Percentiles rank a stretch among this genome's conserved stretches.
These are phyloP conservation scores for Brachyistius frenatus DNA, from an alignment of 2,113 vertebrate species.

Conservation along the genomic window DNA sequence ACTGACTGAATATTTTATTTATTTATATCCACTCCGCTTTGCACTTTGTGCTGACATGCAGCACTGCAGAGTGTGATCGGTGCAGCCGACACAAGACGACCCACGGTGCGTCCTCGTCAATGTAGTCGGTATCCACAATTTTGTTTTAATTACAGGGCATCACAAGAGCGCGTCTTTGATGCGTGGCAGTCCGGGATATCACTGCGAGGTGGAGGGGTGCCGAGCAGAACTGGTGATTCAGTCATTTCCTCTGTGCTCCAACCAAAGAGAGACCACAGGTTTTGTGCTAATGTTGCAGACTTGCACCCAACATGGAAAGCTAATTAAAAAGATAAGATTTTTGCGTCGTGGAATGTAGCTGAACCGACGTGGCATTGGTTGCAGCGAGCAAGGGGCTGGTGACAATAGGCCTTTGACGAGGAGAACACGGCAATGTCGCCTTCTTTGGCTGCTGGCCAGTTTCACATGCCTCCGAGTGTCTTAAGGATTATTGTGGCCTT, in stretches of 20 bases:
- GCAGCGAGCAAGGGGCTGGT: conserved; percentile 26
- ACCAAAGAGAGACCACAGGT: conserved; percentile 28
- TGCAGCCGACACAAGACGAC: conserved; percentile 1
- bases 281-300: conserved; percentile 73
- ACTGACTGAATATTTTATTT: background rate
- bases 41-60: conserved; percentile 6
- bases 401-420: conserved; percentile 71
- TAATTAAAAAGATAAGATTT: conserved; percentile 83
- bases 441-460: conserved; percentile 82
- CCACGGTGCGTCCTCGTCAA: conserved; percentile 14
- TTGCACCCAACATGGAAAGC: conserved; percentile 66
- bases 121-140: background rate
- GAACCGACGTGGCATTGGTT: conserved; percentile 62
- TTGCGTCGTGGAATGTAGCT: conserved; percentile 62
- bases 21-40: conserved; percentile 42
- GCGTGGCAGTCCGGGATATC: conserved; percentile 26
- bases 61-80: background rate
- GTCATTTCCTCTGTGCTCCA: conserved; percentile 28
- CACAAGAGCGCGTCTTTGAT: conserved; percentile 4
- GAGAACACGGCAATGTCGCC: conserved; percentile 76
- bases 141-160: conserved; percentile 37
- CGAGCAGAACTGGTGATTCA: conserved; percentile 45
- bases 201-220: conserved; percentile 24
- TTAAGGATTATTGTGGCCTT: conserved; percentile 76
- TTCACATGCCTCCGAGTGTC: conserved; percentile 76